These are phyloP conservation scores for Manduca sexta DNA, from an alignment of 1,140 invertebrate species.

Conservation along the genomic window DNA sequence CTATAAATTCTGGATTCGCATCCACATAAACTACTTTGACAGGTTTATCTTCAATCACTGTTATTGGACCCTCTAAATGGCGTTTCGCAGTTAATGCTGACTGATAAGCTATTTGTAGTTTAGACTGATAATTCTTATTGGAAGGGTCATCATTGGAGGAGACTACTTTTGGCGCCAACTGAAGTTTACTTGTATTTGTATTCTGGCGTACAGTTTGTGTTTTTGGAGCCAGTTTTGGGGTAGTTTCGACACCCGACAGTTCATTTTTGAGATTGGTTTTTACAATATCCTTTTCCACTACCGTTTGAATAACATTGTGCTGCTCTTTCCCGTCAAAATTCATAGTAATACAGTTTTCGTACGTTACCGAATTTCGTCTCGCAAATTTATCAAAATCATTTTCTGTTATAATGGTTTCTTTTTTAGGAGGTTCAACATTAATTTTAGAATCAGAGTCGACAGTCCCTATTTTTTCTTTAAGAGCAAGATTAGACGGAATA, in stretches of 20 bases:
- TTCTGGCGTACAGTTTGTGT: conserved; percentile 26
- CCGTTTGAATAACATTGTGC: conserved; percentile 50
- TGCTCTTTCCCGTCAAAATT: conserved; percentile 50
- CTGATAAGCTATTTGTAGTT: conserved; percentile 61
- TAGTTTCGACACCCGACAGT: conserved; percentile 36
- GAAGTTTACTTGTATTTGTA: conserved; percentile 33
- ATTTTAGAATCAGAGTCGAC: conserved; percentile 8
- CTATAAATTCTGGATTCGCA: conserved; percentile 34
- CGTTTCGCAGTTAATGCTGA: conserved; percentile 51
- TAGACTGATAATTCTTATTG: conserved; percentile 57
- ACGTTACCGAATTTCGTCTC: conserved; percentile 60
- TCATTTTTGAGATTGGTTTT: conserved; percentile 50
- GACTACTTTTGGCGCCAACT: conserved; percentile 21
- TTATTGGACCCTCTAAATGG: conserved; percentile 47
- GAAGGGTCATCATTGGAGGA: conserved; percentile 29
- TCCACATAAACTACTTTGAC: conserved; percentile 62
- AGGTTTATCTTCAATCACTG: conserved; percentile 62
- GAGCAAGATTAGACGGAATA: conserved; percentile 16
- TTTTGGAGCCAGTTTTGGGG: conserved; percentile 37
- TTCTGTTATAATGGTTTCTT: conserved; percentile 52
- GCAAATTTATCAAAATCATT: conserved; percentile 70
- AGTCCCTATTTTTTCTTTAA: conserved; percentile 22
- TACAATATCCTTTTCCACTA: conserved; percentile 41
- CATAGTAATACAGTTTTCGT: conserved; percentile 56
- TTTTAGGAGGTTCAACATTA: conserved; percentile 13